Base-by-base conservation (phyloP, 2,888 invertebrate genomes). In the Perizoma flavofasciatum region DNA sequence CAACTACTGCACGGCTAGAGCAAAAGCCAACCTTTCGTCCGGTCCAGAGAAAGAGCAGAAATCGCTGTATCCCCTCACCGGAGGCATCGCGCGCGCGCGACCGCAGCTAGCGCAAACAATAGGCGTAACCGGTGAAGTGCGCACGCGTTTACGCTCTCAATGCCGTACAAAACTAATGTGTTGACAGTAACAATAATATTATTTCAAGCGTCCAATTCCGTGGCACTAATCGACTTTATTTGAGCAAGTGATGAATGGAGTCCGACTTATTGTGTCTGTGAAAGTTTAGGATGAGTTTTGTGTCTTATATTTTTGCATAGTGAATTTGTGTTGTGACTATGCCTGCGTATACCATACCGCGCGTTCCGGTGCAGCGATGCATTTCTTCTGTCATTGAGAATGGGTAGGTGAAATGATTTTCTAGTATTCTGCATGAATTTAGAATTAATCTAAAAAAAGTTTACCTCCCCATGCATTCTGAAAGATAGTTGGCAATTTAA, bases 111-210 rank as follows among this genome's bases (percentile, higher is more conserved):
- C 65, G 65, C 69, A 69, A 63, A 77, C 70, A 75, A 74, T 70
- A 65, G 58, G 65, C 55, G 65, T 59, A 65, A 45, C 54, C 67
- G 68, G 64, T 61, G 63, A 50, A 57, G 66, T 66, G 73, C 70
- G 68, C 71, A 70, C 69, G 68, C 73, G 73, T 74, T 62, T 59
- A 59, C 65, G 52, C 65, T 53, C 47, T 55, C 55, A 61, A 50
- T 61, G 55, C 54, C 56, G 50, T 59, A 60, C 69, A 70, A 60
- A 68, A 67, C 69, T 60, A 62, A 66, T 70, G 71, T 74, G 67
- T 75, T 72, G 72, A 75, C 75, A 71, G 50, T 60, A 50, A 60
- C 67, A 64, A 57, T 63, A 60, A 62, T 57, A 53, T 55, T 47
- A 56, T 46, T 61, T 59, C 48, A 64, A 50, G 57, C 60, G 51